Evolutionary conservation across 37 sponge, comb jelly and placozoan genomes (phyloP).

Genomic region (Beroe forskalii): DNA sequence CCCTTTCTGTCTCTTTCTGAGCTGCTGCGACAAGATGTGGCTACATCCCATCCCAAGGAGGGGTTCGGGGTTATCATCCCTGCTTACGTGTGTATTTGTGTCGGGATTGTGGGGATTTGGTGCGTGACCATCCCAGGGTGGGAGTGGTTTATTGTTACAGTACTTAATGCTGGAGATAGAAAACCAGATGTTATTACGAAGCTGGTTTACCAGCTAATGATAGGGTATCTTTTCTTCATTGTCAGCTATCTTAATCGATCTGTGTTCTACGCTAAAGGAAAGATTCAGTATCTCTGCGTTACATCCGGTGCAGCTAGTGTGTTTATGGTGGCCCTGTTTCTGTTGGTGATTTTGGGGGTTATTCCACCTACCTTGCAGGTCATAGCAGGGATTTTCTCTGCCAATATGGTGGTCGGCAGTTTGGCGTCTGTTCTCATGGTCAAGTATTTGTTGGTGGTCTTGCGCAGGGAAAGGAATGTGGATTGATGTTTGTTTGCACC

Average conservation of each 20-base stretch:
- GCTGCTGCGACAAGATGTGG: constrained; percentile 9
- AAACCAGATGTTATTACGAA: neutral
- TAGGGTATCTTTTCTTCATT: constrained; percentile 5
- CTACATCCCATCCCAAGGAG: neutral
- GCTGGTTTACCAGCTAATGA: neutral
- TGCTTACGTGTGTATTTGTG: neutral
- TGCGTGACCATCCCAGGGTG: neutral
- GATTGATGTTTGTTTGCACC: too few relatives aligned
- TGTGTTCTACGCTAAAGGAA: constrained; percentile 7
- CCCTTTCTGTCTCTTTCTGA: neutral
- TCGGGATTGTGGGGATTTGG: neutral
- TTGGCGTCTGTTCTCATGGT: neutral
- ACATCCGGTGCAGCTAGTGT: neutral
- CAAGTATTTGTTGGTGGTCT: constrained; percentile 1
- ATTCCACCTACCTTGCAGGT: neutral
- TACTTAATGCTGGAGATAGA: constrained; percentile 26
- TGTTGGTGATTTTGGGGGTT: neutral
- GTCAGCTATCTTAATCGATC: constrained; percentile 15
- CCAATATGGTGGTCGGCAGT: neutral
- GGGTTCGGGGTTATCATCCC: neutral
- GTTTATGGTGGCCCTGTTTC: neutral
- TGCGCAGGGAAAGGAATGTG: too few relatives aligned
- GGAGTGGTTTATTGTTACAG: neutral
- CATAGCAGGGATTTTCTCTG: neutral
- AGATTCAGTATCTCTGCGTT: constrained; percentile 22